Conservation (phyloP, 1,140 invertebrate genomes). For the Drosophila athabasca region DNA sequence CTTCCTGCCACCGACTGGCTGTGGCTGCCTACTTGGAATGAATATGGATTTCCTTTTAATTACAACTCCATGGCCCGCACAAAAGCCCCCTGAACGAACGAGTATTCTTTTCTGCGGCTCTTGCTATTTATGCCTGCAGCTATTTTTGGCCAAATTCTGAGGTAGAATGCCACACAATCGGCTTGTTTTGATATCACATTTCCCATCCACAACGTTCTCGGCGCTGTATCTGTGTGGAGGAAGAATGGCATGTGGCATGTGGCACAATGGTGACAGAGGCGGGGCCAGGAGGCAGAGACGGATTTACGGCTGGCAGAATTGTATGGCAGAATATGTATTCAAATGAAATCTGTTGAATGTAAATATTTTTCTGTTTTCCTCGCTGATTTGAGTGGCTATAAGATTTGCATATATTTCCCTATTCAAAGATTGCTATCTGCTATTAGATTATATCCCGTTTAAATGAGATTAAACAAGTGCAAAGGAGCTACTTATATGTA, state of each 20-base stretch:
- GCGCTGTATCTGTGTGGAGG: not conserved
- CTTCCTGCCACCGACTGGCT: slow-evolving; percentile 20
- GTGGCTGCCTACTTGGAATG: slow-evolving; percentile 54
- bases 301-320: slow-evolving; percentile 36
- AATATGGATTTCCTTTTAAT: slow-evolving; percentile 82
- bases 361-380: slow-evolving; percentile 34
- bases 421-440: no score
- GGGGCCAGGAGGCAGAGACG: not conserved
- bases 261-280: slow-evolving; percentile 12
- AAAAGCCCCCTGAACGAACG: not conserved
- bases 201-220: not conserved
- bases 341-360: slow-evolving; percentile 52
- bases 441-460: no score
- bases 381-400: slow-evolving; percentile 1
- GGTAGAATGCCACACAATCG: slow-evolving; percentile 35
- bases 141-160: slow-evolving; percentile 41
- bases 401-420: no score
- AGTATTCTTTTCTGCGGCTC: slow-evolving; percentile 31
- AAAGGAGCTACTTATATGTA: no score
- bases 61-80: slow-evolving; percentile 46
- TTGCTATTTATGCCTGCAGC: slow-evolving; percentile 44
- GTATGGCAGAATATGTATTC: slow-evolving; percentile 14
- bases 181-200: slow-evolving; percentile 45
- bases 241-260: not conserved
- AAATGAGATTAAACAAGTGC: no score